Evolutionary conservation across 2,113 vertebrate species (phyloP).

Genomic region (Xyliphius kryptos): DNA sequence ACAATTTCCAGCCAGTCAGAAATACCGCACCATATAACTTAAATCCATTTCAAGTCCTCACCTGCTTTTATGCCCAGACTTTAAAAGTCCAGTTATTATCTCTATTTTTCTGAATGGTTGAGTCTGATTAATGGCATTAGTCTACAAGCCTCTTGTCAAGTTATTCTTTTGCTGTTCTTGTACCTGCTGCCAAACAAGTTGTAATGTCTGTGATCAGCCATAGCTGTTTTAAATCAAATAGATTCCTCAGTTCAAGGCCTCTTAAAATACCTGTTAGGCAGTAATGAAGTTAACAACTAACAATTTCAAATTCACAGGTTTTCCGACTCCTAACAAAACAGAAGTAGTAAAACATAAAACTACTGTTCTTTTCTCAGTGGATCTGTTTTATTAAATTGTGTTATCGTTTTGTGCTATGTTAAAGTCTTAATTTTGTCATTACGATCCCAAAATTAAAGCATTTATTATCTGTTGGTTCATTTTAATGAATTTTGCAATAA

Average conservation of each 20-base stretch:
- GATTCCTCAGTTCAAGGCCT: background rate
- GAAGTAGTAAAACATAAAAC: too few species aligned
- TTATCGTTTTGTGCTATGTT: too few species aligned
- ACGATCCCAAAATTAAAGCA: too few species aligned
- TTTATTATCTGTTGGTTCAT: too few species aligned
- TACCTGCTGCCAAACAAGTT: background rate
- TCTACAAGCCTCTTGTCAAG: constrained; percentile 48
- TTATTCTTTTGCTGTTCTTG: constrained; percentile 1
- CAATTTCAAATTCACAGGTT: too few species aligned
- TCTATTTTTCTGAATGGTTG: constrained; percentile 60
- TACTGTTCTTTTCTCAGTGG: too few species aligned
- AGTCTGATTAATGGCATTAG: constrained; percentile 51
- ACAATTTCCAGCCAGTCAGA: constrained; percentile 58
- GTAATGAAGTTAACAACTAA: background rate
- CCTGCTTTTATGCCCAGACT: constrained; percentile 57
- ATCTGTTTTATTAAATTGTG: too few species aligned
- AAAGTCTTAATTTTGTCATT: too few species aligned
- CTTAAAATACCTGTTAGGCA: background rate
- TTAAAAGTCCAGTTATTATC: constrained; percentile 60
- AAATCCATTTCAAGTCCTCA: constrained; percentile 60
- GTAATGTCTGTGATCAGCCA: constrained; percentile 32
- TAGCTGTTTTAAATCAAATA: constrained; percentile 24
- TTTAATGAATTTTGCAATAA: too few species aligned
- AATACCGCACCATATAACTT: constrained; percentile 62
- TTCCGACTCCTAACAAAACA: too few species aligned